Evolutionary conservation across 2,113 vertebrate genomes (phyloP), one percentile per base, ranked within the genome.

Genomic region (Diadophis punctatus): DNA sequence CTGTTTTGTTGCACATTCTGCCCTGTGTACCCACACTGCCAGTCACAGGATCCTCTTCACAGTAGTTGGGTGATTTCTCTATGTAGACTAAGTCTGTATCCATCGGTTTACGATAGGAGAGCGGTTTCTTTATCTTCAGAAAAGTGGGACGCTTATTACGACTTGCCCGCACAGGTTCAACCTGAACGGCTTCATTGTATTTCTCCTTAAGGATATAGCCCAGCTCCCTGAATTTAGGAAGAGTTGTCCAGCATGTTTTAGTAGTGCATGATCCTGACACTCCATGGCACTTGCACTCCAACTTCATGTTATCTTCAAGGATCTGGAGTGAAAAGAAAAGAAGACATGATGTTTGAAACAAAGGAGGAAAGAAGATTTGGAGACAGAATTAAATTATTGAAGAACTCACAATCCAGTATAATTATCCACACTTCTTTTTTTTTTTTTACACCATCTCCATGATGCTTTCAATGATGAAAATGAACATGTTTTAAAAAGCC

Each of bases 181-280:
- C 99, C 1, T 99, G 99, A 68, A 99, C 98, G 0, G 99, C 99
- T 52, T 98, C 98, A 1, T 98, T 98, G 97, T 99, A 99, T 96
- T 99, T 99, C 96, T 99, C 99, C 97, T 98, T 99, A 90, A 99
- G 98, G 97, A 99, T 98, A 95, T 98, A 99, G 96, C 99, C 99
- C 22, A 99, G 98, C 98, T 99, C 98, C 22, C 99, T 98, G 97
- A 99, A 99, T 97, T 99, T 99, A 39, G 99, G 99, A 95, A 99
- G 98, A 0, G 98, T 99, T 55, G 99, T 99, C 99, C 99, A 99
- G 98, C 99, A 99, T 2, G 99, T 99, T 97, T 99, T 99, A 94
- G 99, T 99, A 92, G 99, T 99, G 95, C 99, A 99, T 20, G 99
- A 99, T 80, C 99, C 99, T 0, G 99, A 99, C 85, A 99, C 99